Evolutionary conservation across 2,888 invertebrate genomes (phyloP), one percentile per base, ranked within the genome.

Genomic region (Lepidonotus clava): DNA sequence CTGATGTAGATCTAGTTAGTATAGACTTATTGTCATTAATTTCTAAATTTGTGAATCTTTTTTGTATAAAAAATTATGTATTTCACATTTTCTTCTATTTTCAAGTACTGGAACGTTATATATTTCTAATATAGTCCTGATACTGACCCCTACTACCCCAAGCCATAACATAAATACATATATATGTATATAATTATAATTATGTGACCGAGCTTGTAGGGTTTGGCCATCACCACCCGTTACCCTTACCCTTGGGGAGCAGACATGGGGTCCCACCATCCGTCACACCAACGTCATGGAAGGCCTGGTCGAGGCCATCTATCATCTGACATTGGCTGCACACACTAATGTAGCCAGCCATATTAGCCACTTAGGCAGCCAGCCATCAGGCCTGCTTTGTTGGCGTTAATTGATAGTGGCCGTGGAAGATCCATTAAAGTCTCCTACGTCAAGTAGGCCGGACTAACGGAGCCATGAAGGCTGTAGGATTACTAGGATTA

Each of bases 361-460:
- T 80, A 80, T 80, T 80, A 80, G 46, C 80, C 46, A 80, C 80
- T 80, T 80, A 80, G 80, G 34, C 46, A n/a, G 41, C 24, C 46
- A 46, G 80, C 46, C 80, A 71, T 61, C 61, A 61, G 61, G 80
- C 41, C 1, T n/a, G 80, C 80, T 21, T 80, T 80, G 41, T 41
- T 76, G 80, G 46, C 80, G 80, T 80, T 80, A 80, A 80, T 80
- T 80, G 80, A 80, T 80, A 80, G 80, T 46, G 51, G 80, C 80
- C 24, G 32, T 11, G 46, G n/a, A 46, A 24, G 80, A 80, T 80
- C 80, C 46, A 80, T 80, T 80, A 80, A 80, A 80, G 80, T 5
- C 80, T 80, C 80, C 28, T 80, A 41, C 80, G 41, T 80, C 80
- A 80, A 80, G 80, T 24, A n/a, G 76, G 21, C 11, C 21, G 46